These are phyloP conservation scores for Tethea ocularis DNA, from an alignment of 2,888 invertebrate genomes.

Conservation along the genomic window DNA sequence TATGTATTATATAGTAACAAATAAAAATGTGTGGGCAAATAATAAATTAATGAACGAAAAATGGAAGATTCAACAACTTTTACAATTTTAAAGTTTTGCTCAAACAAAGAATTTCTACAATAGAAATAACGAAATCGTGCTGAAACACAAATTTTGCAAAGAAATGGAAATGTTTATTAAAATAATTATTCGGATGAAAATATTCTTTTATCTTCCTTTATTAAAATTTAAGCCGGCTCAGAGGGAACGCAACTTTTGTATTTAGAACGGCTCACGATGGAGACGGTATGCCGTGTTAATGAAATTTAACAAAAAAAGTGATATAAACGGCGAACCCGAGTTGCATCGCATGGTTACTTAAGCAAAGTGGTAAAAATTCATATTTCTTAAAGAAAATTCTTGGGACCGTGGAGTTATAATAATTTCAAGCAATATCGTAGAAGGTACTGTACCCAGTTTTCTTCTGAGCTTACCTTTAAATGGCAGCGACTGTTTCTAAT, in stretches of 20 bases:
- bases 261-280: constrained; percentile 10
- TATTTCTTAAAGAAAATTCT: constrained; percentile 46
- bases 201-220: constrained; percentile 21
- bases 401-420: not conserved
- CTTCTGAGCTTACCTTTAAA: not conserved
- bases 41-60: not conserved
- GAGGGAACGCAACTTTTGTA: constrained; percentile 15
- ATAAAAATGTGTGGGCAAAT: not conserved
- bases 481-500: too few relatives aligned
- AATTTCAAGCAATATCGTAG: not conserved
- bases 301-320: constrained; percentile 45
- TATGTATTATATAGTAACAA: not conserved
- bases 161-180: constrained; percentile 16
- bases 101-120: not conserved
- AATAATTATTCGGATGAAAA: constrained; percentile 20
- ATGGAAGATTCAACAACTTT: not conserved
- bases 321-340: constrained; percentile 28
- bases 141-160: constrained; percentile 6
- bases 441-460: not conserved
- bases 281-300: constrained; percentile 40
- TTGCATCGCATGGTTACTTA: constrained; percentile 65
- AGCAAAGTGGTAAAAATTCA: constrained; percentile 49
- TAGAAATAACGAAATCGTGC: not conserved
- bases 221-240: constrained; percentile 20
- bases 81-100: not conserved